These are phyloP conservation scores for Hydrotaea diabolus DNA, from an alignment of 2,888 invertebrate genomes.

Conservation along the genomic window DNA sequence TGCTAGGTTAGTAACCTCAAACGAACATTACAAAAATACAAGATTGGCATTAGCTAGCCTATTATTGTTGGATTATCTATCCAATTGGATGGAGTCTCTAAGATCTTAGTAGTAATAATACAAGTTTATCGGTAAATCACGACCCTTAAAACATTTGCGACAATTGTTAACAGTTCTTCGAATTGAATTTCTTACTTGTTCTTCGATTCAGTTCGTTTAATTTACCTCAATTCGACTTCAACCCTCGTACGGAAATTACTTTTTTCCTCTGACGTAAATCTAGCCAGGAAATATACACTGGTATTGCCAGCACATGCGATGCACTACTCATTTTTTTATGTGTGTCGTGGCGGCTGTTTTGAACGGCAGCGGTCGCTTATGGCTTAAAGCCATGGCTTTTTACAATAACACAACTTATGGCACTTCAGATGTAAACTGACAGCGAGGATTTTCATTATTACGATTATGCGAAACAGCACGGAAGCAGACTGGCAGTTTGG, in stretches of 20 bases:
- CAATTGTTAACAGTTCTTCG: too few species aligned
- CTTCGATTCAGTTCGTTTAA: not conserved
- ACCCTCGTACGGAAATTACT: conserved; percentile 60
- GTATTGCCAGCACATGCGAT: conserved; percentile 67
- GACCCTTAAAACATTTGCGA: too few species aligned
- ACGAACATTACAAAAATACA: too few species aligned
- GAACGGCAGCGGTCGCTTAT: conserved; percentile 52
- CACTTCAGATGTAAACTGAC: conserved; percentile 80
- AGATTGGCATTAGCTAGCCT: too few species aligned
- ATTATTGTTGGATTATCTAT: too few species aligned
- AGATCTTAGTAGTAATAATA: too few species aligned
- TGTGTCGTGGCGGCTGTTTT: conserved; percentile 30
- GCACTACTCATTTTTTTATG: conserved; percentile 32
- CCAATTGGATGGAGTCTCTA: too few species aligned
- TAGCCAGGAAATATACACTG: conserved; percentile 7
- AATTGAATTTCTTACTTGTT: too few species aligned
- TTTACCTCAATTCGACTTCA: not conserved
- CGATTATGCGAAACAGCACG: conserved; percentile 13
- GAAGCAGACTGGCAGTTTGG: too few species aligned
- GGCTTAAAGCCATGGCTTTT: conserved; percentile 77
- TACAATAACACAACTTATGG: conserved; percentile 81
- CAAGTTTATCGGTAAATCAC: too few species aligned
- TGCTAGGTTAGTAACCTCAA: too few species aligned
- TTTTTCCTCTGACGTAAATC: conserved; percentile 56
- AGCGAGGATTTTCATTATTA: conserved; percentile 68